Conservation (phyloP, 2,888 invertebrate species). For the Limnephilus marmoratus region DNA sequence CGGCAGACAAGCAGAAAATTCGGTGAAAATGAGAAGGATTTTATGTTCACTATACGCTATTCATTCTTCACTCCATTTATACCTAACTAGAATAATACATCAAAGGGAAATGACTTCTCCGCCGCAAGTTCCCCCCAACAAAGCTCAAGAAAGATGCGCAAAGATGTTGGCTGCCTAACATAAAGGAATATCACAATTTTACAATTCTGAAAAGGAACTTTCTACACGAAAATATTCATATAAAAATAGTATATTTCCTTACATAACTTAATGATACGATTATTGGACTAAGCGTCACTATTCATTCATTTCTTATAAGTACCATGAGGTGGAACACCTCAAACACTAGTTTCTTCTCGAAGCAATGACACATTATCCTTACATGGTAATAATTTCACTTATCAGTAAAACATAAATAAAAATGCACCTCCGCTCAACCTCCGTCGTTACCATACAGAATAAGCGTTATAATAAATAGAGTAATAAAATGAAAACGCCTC, state of each 20-base stretch:
- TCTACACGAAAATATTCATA: constrained; percentile 57
- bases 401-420: constrained; percentile 56
- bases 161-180: constrained; percentile 47
- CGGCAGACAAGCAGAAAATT: neutral
- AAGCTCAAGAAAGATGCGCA: neutral
- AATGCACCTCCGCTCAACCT: constrained; percentile 56
- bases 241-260: constrained; percentile 58
- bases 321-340: constrained; percentile 51
- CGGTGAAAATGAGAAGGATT: neutral
- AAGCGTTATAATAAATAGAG: constrained; percentile 46
- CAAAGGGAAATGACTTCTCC: neutral
- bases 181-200: constrained; percentile 63
- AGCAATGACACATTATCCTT: constrained; percentile 52
- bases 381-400: constrained; percentile 58
- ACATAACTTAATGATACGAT: constrained; percentile 44
- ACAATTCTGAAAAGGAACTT: constrained; percentile 60
- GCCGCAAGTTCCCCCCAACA: neutral
- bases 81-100: neutral
- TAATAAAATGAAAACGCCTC: constrained; percentile 19
- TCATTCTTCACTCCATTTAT: neutral
- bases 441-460: constrained; percentile 22
- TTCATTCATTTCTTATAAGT: constrained; percentile 55
- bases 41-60: neutral
- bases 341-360: constrained; percentile 46
- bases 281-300: constrained; percentile 53